Evolutionary conservation across 1,140 invertebrate species (phyloP).

Genomic region (Archegozetes longisetosus): DNA sequence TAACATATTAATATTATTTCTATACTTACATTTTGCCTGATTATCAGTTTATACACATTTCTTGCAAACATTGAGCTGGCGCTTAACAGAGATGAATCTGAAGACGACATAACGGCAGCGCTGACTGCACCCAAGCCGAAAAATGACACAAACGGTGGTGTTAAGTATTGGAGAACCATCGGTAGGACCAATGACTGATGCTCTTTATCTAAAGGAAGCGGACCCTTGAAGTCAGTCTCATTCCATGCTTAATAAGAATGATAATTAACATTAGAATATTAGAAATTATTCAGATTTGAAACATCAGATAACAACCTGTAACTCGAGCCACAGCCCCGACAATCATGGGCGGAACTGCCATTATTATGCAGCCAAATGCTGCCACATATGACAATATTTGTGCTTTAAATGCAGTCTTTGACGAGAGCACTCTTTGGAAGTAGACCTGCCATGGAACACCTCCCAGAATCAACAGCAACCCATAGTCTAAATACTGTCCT

Average conservation of each 20-base stretch:
- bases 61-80: conserved; percentile 96
- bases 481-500: conserved; percentile 76
- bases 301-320: conserved; percentile 47
- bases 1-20: not conserved
- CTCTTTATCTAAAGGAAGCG: conserved; percentile 46
- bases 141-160: conserved; percentile 78
- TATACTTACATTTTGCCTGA: conserved; percentile 61
- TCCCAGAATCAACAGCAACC: conserved; percentile 79
- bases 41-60: conserved; percentile 92
- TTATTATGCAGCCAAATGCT: conserved; percentile 79
- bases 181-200: conserved; percentile 87
- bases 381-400: conserved; percentile 93
- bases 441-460: conserved; percentile 99
- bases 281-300: not conserved
- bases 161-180: conserved; percentile 88
- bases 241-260: conserved; percentile 63
- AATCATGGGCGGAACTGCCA: conserved; percentile 88
- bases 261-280: conserved; percentile 6
- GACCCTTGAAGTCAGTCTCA: conserved; percentile 55
- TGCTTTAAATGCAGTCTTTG: conserved; percentile 77
- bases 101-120: conserved; percentile 94
- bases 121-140: conserved; percentile 95
- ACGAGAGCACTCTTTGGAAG: conserved; percentile 91
- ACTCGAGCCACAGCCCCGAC: conserved; percentile 91
- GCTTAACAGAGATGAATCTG: conserved; percentile 89